Base-by-base conservation (phyloP, 2,888 invertebrate species). In the Noctua comes region DNA sequence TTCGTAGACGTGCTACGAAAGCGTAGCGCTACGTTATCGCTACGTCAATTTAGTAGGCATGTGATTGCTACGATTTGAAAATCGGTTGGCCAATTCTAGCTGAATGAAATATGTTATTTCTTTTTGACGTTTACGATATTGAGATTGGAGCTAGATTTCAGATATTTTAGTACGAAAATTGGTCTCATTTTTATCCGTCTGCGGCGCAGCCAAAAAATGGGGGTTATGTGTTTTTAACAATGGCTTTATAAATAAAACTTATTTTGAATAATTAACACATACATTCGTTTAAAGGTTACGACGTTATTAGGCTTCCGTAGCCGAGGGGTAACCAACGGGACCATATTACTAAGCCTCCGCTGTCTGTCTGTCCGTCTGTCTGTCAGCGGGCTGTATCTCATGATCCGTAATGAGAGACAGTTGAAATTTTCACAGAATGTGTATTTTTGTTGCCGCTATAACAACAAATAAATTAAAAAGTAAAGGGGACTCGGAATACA, bases 1-100 rank as follows among this genome's bases (percentile, higher is more conserved):
- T 84, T 75, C 85, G 89, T 86, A 87, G 88, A 71, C 79, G 81
- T 77, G 88, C 89, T 88, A 85, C 89, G 86, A 81, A 76, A 80
- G 36, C 73, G 80, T 84, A 84, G 85, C 87, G 74, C 68, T 70
- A 80, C 54, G 85, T 48, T 75, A 69, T 72, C 68, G 82, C 82
- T 74, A 82, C 82, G 57, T 59, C 68, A 82, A 82, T 82, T 86
- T 86, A 54, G 73, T 68, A 68, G 59, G 80, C 68, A n/a, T 79
- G 79, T 84, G 79, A 80, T 79, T 68, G 59, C 68, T 84, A 31
- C n/a, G 68, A 64, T 80, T 80, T 80, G 21, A 46, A 68, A 84
- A 83, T 77, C 48, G n/a, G 40, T 27, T 40, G 0, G 27, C 27
- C 6, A n/a, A 27, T 78, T 62, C 16, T 40, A 21, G 1, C 13